Percentiles rank a stretch among this genome's conserved stretches.
Conservation (phyloP, 2,797 vertebrate genomes). For the Galaxias olidus region DNA sequence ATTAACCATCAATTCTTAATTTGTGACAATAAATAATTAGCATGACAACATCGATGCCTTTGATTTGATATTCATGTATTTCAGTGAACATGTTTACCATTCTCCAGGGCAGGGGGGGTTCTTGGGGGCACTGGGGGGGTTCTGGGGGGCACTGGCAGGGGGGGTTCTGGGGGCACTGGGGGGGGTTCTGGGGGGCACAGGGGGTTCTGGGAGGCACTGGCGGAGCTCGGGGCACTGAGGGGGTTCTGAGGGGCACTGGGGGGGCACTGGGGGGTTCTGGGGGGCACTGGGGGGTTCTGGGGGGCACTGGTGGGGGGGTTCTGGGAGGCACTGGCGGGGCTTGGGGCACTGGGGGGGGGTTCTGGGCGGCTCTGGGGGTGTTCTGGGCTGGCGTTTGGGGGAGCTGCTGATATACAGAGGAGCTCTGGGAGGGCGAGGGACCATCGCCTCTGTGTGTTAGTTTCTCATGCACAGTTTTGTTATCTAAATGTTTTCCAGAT, state of each 20-base stretch:
- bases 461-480: slow-evolving; percentile 84
- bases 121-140: slow-evolving; percentile 68
- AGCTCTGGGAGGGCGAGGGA: slow-evolving; percentile 21
- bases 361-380: no score
- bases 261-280: slow-evolving; percentile 58
- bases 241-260: no score
- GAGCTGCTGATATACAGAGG: no score
- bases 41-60: slow-evolving; percentile 77
- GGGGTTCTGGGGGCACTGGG: no score
- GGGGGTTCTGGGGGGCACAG: no score
- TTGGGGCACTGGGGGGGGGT: no score
- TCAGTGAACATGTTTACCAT: slow-evolving; percentile 68
- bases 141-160: no score
- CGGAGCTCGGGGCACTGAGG: no score
- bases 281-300: slow-evolving; percentile 69
- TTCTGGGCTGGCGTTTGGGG: no score
- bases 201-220: no score
- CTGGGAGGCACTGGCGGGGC: no score
- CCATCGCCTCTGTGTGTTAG: slow-evolving; percentile 64
- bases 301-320: no score
- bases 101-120: slow-evolving; percentile 67
- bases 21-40: slow-evolving; percentile 71
- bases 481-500: slow-evolving; percentile 86
- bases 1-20: slow-evolving; percentile 72
- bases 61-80: slow-evolving; percentile 78